Conservation (phyloP, 2,797 vertebrate species). For the Chanos chanos region DNA sequence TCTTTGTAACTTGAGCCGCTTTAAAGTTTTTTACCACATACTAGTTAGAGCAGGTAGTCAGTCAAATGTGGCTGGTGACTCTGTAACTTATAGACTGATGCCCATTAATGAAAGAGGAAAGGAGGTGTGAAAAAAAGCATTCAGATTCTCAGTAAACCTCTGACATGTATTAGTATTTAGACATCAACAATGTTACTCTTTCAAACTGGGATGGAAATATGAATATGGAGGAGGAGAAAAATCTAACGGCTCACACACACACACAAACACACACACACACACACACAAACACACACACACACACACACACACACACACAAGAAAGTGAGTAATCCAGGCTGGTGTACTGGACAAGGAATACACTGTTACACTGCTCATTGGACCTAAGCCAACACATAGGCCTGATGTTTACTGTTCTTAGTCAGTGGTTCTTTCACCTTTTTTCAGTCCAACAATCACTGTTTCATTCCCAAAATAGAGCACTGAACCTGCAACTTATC, state of each 20-base stretch:
- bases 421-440: constrained; percentile 43
- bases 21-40: too few species aligned
- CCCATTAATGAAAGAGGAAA: too few species aligned
- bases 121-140: too few species aligned
- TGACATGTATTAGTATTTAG: too few species aligned
- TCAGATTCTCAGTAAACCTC: too few species aligned
- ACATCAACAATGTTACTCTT: too few species aligned
- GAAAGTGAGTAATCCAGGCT: constrained; percentile 13
- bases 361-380: constrained; percentile 40
- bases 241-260: not conserved
- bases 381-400: constrained; percentile 30
- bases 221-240: too few species aligned
- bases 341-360: constrained; percentile 41
- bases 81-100: too few species aligned
- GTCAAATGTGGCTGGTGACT: too few species aligned
- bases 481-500: constrained; percentile 45
- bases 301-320: constrained; percentile 5
- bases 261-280: constrained; percentile 11
- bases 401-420: constrained; percentile 47
- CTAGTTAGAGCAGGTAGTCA: too few species aligned
- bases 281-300: constrained; percentile 5
- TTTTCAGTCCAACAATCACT: constrained; percentile 46
- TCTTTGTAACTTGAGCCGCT: too few species aligned
- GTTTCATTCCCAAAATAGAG: constrained; percentile 51
- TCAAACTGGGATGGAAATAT: too few species aligned